Evolutionary conservation across 1,140 invertebrate species (phyloP).

Genomic region (Drosophila pallidifrons): DNA sequence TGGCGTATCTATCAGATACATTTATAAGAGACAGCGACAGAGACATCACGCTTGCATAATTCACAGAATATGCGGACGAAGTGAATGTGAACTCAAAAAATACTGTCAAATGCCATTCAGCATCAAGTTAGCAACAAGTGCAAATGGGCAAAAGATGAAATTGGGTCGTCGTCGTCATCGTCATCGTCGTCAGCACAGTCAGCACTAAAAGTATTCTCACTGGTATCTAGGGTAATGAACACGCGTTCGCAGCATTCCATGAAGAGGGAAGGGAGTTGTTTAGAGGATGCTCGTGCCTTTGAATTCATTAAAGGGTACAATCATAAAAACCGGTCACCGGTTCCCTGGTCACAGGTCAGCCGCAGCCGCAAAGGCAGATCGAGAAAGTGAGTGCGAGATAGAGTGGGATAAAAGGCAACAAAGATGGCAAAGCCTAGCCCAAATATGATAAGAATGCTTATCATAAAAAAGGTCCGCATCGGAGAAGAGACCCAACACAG

Average conservation of each 20-base stretch:
- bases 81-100: conserved; percentile 11
- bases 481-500: conserved; percentile 21
- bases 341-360: conserved; percentile 8
- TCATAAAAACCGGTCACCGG: conserved; percentile 56
- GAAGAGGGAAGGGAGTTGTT: background rate
- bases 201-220: conserved; percentile 49
- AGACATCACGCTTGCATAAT: conserved; percentile 26
- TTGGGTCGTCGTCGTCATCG: background rate
- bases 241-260: conserved; percentile 24
- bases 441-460: conserved; percentile 55
- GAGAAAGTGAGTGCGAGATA: background rate
- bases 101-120: conserved; percentile 68
- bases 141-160: conserved; percentile 22
- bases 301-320: conserved; percentile 69
- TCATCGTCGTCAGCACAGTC: conserved; percentile 23
- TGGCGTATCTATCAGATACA: conserved; percentile 67
- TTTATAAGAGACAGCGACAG: conserved; percentile 23
- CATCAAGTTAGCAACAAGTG: conserved; percentile 63
- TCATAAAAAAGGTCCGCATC: conserved; percentile 42
- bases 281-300: conserved; percentile 53
- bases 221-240: conserved; percentile 72
- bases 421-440: conserved; percentile 25
- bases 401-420: conserved; percentile 34
- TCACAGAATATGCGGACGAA: conserved; percentile 1
- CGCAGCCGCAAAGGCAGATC: background rate